Evolutionary conservation across 2,113 vertebrate species (phyloP).

Genomic region (Zapus hudsonius): DNA sequence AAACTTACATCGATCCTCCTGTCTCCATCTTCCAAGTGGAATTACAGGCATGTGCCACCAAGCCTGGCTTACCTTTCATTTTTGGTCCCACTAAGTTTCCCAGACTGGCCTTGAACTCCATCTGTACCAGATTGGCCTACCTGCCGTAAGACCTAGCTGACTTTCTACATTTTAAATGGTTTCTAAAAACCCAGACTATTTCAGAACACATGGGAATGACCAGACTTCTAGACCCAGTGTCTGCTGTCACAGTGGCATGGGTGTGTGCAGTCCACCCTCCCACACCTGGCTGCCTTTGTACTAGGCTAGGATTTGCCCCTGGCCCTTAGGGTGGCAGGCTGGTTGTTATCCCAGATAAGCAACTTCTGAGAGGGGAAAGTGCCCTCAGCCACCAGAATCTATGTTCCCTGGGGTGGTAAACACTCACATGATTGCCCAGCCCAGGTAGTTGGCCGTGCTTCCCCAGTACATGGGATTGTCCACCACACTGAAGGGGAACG

Average conservation of each 20-base stretch:
- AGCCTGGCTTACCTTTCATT: too few relatives aligned
- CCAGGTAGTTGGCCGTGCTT: conserved; percentile 94
- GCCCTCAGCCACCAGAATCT: not conserved
- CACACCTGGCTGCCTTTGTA: accelerated
- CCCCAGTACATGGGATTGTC: conserved; percentile 99
- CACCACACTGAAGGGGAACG: conserved; percentile 92
- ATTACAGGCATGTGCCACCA: too few relatives aligned
- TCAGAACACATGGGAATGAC: not conserved
- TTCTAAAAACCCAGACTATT: not conserved
- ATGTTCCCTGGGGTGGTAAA: accelerated
- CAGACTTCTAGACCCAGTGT: not conserved
- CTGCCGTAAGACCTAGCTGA: too few relatives aligned
- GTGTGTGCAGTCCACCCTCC: accelerated
- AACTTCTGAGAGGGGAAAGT: not conserved
- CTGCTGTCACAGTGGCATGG: accelerated
- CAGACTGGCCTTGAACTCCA: too few relatives aligned
- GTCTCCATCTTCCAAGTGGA: too few relatives aligned
- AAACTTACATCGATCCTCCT: too few relatives aligned
- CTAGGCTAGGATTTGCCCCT: not conserved
- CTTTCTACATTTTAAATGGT: too few relatives aligned
- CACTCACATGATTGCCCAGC: conserved; percentile 96
- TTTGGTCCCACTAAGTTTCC: too few relatives aligned
- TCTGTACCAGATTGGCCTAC: too few relatives aligned
- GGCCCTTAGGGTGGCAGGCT: accelerated
- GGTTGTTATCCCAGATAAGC: not conserved